Conservation (phyloP, 2,888 invertebrate genomes). For the Drosophila engyochracea region DNA sequence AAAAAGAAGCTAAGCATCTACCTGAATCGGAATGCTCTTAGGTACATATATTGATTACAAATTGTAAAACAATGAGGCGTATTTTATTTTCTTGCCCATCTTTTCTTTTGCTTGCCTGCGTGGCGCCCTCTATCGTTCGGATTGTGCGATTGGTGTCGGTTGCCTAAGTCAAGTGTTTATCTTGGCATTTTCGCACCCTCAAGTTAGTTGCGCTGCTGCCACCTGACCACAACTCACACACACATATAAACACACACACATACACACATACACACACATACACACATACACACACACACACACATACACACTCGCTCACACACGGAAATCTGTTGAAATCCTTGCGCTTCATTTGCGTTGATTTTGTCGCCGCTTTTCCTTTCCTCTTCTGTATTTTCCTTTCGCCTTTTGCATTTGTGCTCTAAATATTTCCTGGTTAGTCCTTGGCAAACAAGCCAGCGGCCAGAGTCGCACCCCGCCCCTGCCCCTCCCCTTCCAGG, state of each 20-base stretch:
- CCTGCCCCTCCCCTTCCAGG: not conserved
- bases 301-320: not conserved
- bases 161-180: conserved; percentile 55
- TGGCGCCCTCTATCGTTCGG: conserved; percentile 24
- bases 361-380: conserved; percentile 64
- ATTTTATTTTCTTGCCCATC: not conserved
- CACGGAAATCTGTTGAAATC: conserved; percentile 27
- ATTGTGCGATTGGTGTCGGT: conserved; percentile 30
- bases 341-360: conserved; percentile 75
- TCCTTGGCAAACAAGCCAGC: conserved; percentile 68
- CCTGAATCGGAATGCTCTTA: conserved; percentile 12
- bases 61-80: conserved; percentile 66
- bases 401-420: conserved; percentile 45
- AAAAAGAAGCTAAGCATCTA: conserved; percentile 17
- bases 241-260: not conserved
- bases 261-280: conserved; percentile 3
- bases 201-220: conserved; percentile 7
- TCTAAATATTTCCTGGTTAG: conserved; percentile 73
- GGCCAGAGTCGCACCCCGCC: conserved; percentile 34
- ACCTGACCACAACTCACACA: conserved; percentile 28
- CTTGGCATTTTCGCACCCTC: conserved; percentile 48
- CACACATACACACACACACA: not conserved
- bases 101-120: not conserved
- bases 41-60: conserved; percentile 68
- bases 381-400: conserved; percentile 29